Percentiles rank a stretch among this genome's conserved stretches.
These are phyloP conservation scores for Cyclina sinensis DNA, from an alignment of 1,140 invertebrate genomes.

Conservation along the genomic window DNA sequence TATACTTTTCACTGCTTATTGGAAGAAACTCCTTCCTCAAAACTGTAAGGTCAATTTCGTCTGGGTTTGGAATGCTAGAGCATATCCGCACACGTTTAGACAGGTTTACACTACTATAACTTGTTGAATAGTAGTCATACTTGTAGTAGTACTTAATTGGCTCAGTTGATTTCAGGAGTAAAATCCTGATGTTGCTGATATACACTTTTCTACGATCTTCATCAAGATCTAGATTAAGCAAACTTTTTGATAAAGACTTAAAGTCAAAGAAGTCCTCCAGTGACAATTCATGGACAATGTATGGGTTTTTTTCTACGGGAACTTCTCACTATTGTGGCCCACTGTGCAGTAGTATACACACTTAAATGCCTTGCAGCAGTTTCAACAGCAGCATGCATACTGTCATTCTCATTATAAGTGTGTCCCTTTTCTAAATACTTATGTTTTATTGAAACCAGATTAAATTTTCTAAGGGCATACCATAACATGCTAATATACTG, in stretches of 20 bases:
- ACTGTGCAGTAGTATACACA: neutral
- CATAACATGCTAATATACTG: neutral
- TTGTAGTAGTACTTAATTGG: neutral
- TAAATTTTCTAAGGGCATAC: neutral
- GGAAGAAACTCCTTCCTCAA: neutral
- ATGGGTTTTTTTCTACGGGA: neutral
- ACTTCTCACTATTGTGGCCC: neutral
- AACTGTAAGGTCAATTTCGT: neutral
- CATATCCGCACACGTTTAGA: neutral
- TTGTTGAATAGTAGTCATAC: constrained; percentile 4
- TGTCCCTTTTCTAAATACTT: no score
- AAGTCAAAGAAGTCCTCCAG: constrained; percentile 6
- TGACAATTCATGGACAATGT: neutral
- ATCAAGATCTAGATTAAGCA: neutral
- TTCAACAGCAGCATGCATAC: constrained; percentile 23
- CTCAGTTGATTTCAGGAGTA: neutral
- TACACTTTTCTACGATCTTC: neutral
- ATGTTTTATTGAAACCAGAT: no score
- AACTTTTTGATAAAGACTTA: neutral
- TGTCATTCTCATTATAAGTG: constrained; percentile 27
- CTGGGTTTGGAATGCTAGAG: neutral
- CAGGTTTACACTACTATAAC: neutral
- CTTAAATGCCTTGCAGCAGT: neutral
- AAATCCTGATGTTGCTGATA: neutral
- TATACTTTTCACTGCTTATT: constrained; percentile 1